Percentiles rank a stretch among this genome's conserved stretches.
Evolutionary conservation across 2,797 vertebrate genomes (phyloP).

Genomic region (Limosa lapponica): DNA sequence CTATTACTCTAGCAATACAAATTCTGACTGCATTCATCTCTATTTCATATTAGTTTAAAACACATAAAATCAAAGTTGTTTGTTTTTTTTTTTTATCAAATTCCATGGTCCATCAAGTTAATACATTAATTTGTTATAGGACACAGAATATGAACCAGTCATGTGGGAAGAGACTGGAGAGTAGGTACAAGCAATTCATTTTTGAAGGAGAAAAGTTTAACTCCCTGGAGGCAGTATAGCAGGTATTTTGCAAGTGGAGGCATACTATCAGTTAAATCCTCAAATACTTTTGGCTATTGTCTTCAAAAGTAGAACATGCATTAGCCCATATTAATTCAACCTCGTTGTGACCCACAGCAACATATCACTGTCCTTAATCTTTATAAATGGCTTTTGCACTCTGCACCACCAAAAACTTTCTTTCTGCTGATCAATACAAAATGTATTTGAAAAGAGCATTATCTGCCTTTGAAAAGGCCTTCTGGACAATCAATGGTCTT

Average conservation of each 20-base stretch:
- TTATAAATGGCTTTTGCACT: conserved; percentile 70
- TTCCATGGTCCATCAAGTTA: neutral
- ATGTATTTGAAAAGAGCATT: conserved; percentile 82
- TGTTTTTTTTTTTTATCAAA: neutral
- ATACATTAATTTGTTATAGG: conserved; percentile 2
- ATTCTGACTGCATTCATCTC: neutral
- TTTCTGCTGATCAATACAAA: conserved; percentile 86
- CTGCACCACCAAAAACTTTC: conserved; percentile 71
- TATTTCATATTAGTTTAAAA: neutral
- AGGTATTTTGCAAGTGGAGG: conserved; percentile 52
- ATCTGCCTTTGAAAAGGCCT: conserved; percentile 81
- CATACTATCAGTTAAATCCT: conserved; percentile 47
- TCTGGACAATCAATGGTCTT: conserved; percentile 83
- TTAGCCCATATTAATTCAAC: conserved; percentile 69
- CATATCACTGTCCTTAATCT: conserved; percentile 61
- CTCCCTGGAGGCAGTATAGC: neutral
- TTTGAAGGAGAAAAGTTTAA: conserved; percentile 28
- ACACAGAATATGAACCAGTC: neutral
- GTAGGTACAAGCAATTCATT: conserved; percentile 2
- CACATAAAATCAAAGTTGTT: neutral
- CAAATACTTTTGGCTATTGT: conserved; percentile 41
- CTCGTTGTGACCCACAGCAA: conserved; percentile 5
- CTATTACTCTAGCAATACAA: neutral
- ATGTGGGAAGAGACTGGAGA: neutral
- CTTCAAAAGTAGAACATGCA: conserved; percentile 61